Percentiles rank a stretch among this genome's conserved stretches.
Conservation (phyloP, 2,888 invertebrate species). For the Conistra vaccinii region DNA sequence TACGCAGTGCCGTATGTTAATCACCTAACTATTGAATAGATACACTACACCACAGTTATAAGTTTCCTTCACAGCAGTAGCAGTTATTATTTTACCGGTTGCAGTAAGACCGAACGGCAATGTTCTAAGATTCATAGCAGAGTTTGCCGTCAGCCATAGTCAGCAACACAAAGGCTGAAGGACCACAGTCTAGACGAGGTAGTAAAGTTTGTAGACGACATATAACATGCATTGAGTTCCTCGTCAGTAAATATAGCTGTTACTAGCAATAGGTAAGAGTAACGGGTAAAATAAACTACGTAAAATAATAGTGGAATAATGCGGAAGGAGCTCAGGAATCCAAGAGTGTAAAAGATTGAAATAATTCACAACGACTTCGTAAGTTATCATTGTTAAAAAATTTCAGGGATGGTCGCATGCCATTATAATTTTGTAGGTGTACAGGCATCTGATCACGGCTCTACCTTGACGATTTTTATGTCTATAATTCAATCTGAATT, state of each 20-base stretch:
- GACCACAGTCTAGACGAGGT: constrained; percentile 44
- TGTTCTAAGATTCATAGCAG: constrained; percentile 24
- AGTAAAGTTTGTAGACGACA: constrained; percentile 49
- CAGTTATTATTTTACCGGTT: neutral
- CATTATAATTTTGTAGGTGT: too few species aligned
- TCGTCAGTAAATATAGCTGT: constrained; percentile 27
- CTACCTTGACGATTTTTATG: too few species aligned
- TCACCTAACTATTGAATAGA: too few species aligned
- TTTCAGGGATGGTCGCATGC: too few species aligned
- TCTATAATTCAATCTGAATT: too few species aligned
- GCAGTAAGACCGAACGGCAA: neutral
- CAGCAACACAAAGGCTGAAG: constrained; percentile 35
- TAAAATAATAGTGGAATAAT: neutral
- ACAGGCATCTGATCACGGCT: too few species aligned
- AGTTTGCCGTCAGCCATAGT: constrained; percentile 18
- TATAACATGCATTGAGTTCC: constrained; percentile 33
- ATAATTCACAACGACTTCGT: neutral
- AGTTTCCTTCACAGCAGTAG: neutral
- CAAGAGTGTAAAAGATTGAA: neutral
- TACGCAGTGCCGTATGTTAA: too few species aligned
- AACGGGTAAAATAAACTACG: neutral
- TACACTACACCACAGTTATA: neutral
- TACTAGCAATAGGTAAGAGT: neutral
- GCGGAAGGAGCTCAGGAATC: too few species aligned
- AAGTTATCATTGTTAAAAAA: neutral